phyloP scores from a whole-genome alignment of 2,888 invertebrate genomes.

The Diploptera punctata region DNA sequence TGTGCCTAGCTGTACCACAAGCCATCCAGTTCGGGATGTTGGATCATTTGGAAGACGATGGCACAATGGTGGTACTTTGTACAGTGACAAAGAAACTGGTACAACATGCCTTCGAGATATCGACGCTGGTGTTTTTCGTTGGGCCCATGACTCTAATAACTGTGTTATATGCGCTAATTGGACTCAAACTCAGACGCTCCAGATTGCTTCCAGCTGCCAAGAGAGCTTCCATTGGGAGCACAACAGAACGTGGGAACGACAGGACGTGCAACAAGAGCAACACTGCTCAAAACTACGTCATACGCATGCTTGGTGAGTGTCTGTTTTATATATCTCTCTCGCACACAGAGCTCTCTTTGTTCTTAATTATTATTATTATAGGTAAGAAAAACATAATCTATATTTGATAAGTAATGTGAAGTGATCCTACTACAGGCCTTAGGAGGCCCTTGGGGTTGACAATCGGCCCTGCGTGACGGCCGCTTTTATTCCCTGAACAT shows the following conservation, averaged over 20 bases:
- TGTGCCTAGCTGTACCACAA: constrained; percentile 77
- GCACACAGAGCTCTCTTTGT: not conserved
- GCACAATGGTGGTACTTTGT: constrained; percentile 56
- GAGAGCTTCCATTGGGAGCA: constrained; percentile 60
- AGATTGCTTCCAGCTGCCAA: constrained; percentile 57
- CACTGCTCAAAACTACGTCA: constrained; percentile 70
- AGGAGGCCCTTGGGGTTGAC: no score
- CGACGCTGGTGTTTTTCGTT: constrained; percentile 65
- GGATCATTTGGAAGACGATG: constrained; percentile 49
- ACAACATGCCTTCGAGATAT: constrained; percentile 59
- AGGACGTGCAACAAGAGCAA: constrained; percentile 44
- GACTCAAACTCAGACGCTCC: constrained; percentile 54
- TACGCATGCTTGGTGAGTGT: constrained; percentile 80
- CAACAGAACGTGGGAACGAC: not conserved
- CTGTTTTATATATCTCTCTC: not conserved
- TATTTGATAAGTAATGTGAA: no score
- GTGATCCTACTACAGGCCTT: no score
- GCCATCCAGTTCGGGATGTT: constrained; percentile 81
- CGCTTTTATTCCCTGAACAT: no score
- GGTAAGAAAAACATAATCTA: no score
- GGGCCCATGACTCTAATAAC: constrained; percentile 66
- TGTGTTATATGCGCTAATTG: constrained; percentile 61
- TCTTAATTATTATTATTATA: no score
- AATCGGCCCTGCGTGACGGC: no score
- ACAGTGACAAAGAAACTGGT: constrained; percentile 53